Conservation (phyloP, 1,140 invertebrate genomes). For the Drosophila lacteicornis region DNA sequence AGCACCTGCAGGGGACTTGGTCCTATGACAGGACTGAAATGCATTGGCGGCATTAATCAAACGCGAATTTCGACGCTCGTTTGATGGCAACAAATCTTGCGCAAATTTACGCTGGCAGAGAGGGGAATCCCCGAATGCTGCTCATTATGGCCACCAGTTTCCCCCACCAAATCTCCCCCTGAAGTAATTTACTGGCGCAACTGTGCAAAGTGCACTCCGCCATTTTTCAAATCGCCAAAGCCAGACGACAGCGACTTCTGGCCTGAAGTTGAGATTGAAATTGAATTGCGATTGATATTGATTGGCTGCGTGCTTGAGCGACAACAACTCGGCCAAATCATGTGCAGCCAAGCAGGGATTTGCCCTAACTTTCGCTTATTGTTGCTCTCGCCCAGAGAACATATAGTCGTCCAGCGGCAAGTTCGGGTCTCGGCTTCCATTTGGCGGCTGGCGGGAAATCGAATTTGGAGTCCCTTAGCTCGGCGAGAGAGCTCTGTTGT, state of each 20-base stretch:
- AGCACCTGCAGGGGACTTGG: slow-evolving; percentile 10
- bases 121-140: slow-evolving; percentile 19
- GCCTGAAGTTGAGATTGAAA: slow-evolving; percentile 79
- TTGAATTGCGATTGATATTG: slow-evolving; percentile 83
- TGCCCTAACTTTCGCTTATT: slow-evolving; percentile 75
- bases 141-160: slow-evolving; percentile 66
- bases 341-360: slow-evolving; percentile 68
- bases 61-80: slow-evolving; percentile 61
- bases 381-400: slow-evolving; percentile 40
- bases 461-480: slow-evolving; percentile 59
- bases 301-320: slow-evolving; percentile 81
- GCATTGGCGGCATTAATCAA: slow-evolving; percentile 72
- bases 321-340: slow-evolving; percentile 75
- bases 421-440: slow-evolving; percentile 28
- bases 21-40: slow-evolving; percentile 49
- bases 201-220: slow-evolving; percentile 73
- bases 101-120: slow-evolving; percentile 65
- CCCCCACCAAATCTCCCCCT: slow-evolving; percentile 62
- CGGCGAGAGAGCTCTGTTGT: slow-evolving; percentile 12
- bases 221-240: slow-evolving; percentile 75
- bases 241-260: slow-evolving; percentile 68
- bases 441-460: slow-evolving; percentile 65
- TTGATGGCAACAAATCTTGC: slow-evolving; percentile 74
- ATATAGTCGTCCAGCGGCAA: slow-evolving; percentile 10
- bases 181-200: slow-evolving; percentile 77